Evolutionary conservation across 92 coral and sea anemone genomes (phyloP).

Genomic region (Pocillopora grandis): DNA sequence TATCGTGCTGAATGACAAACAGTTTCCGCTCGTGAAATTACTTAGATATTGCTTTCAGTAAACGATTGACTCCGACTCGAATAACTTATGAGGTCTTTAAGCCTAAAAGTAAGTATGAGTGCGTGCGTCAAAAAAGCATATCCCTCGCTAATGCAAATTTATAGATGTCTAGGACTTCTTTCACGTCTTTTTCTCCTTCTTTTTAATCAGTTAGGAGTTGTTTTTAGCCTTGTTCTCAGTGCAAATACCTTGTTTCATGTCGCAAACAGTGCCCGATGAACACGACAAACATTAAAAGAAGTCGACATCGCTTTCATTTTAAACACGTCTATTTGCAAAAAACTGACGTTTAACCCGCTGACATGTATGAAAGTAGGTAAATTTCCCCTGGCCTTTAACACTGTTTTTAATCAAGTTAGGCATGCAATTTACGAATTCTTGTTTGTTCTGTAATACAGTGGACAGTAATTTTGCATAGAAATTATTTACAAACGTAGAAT

Average conservation of each 20-base stretch:
- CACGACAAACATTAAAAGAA: neutral
- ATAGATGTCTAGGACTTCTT: no score
- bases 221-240: neutral
- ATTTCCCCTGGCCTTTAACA: neutral
- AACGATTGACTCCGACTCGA: no score
- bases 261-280: constrained; percentile 16
- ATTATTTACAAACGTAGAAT: neutral
- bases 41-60: constrained; percentile 2
- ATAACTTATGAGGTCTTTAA: no score
- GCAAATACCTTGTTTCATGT: constrained; percentile 14
- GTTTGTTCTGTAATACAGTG: constrained; percentile 12
- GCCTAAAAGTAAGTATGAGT: no score
- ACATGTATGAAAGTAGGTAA: neutral
- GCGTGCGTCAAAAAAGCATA: no score
- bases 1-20: neutral
- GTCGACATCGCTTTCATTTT: neutral
- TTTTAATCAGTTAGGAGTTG: neutral
- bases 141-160: no score
- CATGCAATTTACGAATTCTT: neutral
- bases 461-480: neutral
- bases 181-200: neutral
- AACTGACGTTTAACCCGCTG: constrained; percentile 11
- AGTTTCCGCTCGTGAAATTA: constrained; percentile 10
- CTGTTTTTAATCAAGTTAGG: constrained; percentile 2
- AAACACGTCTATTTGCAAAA: neutral